These are phyloP conservation scores for Phaethornis superciliosus DNA, from an alignment of 2,113 vertebrate species.

Conservation along the genomic window DNA sequence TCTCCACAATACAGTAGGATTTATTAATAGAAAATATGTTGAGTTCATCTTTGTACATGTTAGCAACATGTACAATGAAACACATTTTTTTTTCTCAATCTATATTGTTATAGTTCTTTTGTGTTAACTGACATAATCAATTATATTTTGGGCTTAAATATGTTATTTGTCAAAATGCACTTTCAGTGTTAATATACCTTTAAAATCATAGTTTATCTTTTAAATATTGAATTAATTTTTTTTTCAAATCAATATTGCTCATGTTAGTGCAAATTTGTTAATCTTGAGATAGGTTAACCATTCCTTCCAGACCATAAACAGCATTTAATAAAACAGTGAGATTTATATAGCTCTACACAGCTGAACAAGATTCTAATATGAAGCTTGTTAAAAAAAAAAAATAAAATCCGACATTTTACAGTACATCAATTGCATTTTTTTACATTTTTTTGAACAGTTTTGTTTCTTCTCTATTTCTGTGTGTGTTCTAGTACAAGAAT, in stretches of 20 bases:
- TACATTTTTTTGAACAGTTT: conserved; percentile 55
- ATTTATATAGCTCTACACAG: conserved; percentile 60
- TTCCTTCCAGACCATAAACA: conserved; percentile 51
- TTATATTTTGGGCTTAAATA: conserved; percentile 67
- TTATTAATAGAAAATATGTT: conserved; percentile 62
- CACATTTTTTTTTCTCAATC: conserved; percentile 32
- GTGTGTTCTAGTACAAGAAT: conserved; percentile 29
- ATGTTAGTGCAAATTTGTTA: conserved; percentile 49
- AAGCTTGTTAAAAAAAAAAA: conserved; percentile 63
- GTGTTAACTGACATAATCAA: conserved; percentile 65
- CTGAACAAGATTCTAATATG: conserved; percentile 59
- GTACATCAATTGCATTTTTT: conserved; percentile 57
- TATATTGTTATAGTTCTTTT: conserved; percentile 57
- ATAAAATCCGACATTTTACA: conserved; percentile 61
- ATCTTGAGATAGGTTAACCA: conserved; percentile 66
- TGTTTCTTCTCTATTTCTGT: conserved; percentile 61
- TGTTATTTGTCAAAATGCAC: conserved; percentile 56
- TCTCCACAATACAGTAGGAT: conserved; percentile 58
- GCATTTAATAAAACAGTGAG: conserved; percentile 55
- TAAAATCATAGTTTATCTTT: conserved; percentile 63
- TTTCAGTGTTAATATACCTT: conserved; percentile 51
- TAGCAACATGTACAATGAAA: conserved; percentile 45
- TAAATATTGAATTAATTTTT: conserved; percentile 50
- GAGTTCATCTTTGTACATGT: conserved; percentile 62
- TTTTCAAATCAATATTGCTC: conserved; percentile 49